Evolutionary conservation across 2,888 invertebrate species (phyloP).

Genomic region (Pemphredon lugubris): DNA sequence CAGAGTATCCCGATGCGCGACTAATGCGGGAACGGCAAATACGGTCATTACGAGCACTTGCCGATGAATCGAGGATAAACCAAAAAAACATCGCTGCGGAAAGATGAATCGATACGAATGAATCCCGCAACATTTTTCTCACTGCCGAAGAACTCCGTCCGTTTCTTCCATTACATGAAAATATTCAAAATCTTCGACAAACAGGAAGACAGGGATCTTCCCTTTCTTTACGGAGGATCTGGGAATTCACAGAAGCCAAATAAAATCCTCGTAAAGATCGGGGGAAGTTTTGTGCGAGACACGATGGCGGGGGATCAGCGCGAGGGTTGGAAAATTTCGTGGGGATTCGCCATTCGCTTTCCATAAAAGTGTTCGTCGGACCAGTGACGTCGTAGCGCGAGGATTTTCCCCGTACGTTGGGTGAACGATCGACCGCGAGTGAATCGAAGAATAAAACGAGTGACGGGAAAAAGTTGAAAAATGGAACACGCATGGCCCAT

Average conservation of each 20-base stretch:
- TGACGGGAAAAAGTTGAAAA: slow-evolving; percentile 21
- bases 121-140: too few relatives aligned
- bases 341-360: slow-evolving; percentile 3
- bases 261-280: slow-evolving; percentile 17
- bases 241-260: slow-evolving; percentile 2
- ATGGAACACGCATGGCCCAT: slow-evolving; percentile 31
- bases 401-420: slow-evolving; percentile 22
- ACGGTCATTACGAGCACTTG: slow-evolving; percentile 55
- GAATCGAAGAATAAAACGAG: too few relatives aligned
- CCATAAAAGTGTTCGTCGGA: slow-evolving; percentile 6
- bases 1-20: slow-evolving; percentile 57
- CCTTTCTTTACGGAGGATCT: neutral
- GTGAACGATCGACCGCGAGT: slow-evolving; percentile 1
- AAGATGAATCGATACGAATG: too few relatives aligned
- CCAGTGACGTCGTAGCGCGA: slow-evolving; percentile 6
- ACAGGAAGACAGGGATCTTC: neutral
- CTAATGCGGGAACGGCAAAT: slow-evolving; percentile 57
- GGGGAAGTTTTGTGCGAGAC: neutral
- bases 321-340: neutral
- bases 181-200: neutral
- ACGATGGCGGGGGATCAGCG: neutral
- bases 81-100: too few relatives aligned
- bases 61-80: too few relatives aligned
- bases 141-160: neutral
- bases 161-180: neutral